Conservation (phyloP, 1,140 invertebrate genomes). For the Zaprionus tsacasi region DNA sequence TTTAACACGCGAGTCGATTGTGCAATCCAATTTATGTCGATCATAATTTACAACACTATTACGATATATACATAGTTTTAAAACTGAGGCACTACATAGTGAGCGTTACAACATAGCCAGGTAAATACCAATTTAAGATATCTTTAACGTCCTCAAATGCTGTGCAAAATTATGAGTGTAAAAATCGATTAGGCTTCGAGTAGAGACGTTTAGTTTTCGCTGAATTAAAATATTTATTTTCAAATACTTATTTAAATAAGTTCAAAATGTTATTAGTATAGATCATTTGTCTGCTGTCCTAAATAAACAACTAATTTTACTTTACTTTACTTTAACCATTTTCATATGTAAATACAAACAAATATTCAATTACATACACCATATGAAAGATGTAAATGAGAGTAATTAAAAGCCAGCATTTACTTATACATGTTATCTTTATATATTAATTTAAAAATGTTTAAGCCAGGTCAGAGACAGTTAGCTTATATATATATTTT, state of each 20-base stretch:
- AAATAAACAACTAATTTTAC: conserved; percentile 43
- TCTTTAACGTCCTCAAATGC: too few relatives aligned
- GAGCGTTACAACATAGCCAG: too few relatives aligned
- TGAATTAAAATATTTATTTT: conserved; percentile 55
- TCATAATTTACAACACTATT: too few relatives aligned
- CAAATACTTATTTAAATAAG: conserved; percentile 50
- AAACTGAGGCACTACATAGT: too few relatives aligned
- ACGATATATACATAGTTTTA: too few relatives aligned
- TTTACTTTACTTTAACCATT: background rate
- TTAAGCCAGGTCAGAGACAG: background rate
- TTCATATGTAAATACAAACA: conserved; percentile 4
- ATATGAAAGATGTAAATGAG: background rate
- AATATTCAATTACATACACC: background rate
- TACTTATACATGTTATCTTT: background rate
- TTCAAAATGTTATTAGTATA: conserved; percentile 39
- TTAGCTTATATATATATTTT: background rate
- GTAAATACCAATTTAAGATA: too few relatives aligned
- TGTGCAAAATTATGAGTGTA: too few relatives aligned
- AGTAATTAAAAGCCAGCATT: background rate
- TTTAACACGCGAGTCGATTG: too few relatives aligned
- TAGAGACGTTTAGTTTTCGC: background rate
- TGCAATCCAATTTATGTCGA: too few relatives aligned
- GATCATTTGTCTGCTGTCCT: conserved; percentile 46
- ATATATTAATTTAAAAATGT: conserved; percentile 13
- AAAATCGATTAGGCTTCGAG: background rate